A percentile compares a stretch with the other conserved stretches of the same genome.
Conservation (phyloP, 2,113 vertebrate species). For the Elephantulus edwardii region DNA sequence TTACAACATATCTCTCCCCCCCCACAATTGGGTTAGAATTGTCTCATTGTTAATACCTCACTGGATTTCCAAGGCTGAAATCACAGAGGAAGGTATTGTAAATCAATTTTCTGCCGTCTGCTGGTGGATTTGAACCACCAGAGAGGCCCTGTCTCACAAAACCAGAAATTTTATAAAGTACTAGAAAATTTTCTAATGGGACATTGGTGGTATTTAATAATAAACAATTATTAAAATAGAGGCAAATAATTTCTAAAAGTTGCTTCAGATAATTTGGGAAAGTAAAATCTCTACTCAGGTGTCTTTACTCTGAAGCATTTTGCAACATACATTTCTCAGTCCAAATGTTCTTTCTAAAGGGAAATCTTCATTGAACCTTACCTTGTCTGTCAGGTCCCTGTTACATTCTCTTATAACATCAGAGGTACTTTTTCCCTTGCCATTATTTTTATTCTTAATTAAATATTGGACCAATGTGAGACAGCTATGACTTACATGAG, state of each 20-base stretch:
- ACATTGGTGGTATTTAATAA: background rate
- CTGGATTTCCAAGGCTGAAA: too few species aligned
- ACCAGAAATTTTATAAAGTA: background rate
- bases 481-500: too few species aligned
- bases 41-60: too few species aligned
- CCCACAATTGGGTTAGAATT: too few species aligned
- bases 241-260: background rate
- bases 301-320: background rate
- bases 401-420: background rate
- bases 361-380: background rate
- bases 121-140: too few species aligned
- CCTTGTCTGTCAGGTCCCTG: background rate
- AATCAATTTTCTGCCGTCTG: too few species aligned
- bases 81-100: too few species aligned
- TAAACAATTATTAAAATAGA: background rate
- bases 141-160: too few species aligned
- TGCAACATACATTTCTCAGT: background rate
- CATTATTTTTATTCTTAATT: background rate
- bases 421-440: background rate
- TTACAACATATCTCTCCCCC: background rate
- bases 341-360: background rate
- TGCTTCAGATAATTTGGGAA: background rate
- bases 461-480: too few species aligned
- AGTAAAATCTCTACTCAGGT: background rate
- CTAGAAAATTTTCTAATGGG: background rate